These are phyloP conservation scores for human (Homo sapiens) DNA, from an alignment of 2,113 vertebrate species.

Conservation along the genomic window GRCh38 chr12:13837001-13837500, in stretches of 20 bases:
- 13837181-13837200: neutral
- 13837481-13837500: neutral
- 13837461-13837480: neutral
- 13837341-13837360: neutral
- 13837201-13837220: neutral
- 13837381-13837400: neutral
- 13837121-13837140: neutral
- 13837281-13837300: neutral
- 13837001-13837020: neutral
- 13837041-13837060: neutral
- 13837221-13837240: neutral
- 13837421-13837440: too few relatives aligned
- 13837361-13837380: neutral
- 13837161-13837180: neutral
- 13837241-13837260: accelerated
- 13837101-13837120: neutral
- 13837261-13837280: neutral
- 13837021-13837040: neutral
- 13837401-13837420: neutral
- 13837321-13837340: neutral
- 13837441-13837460: accelerated
- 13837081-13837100: neutral
- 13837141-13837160: neutral
- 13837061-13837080: neutral
- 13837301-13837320: neutral